Evolutionary conservation across 2,797 vertebrate species (phyloP), one percentile per base, ranked within the genome.

Genomic region (Lacerta viridis): DNA sequence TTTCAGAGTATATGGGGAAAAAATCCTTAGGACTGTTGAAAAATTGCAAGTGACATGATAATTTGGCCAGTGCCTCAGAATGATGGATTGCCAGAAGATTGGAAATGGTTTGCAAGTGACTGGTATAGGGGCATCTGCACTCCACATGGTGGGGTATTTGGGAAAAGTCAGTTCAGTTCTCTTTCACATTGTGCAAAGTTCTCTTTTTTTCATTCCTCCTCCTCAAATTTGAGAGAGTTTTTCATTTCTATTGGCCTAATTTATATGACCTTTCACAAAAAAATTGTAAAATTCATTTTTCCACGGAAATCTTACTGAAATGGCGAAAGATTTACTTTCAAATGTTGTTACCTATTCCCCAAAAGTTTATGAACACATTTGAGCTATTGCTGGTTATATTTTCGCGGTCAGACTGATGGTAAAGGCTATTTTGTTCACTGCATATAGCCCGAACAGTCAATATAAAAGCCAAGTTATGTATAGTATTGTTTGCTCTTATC

Each of bases 101-200:
- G 95, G 96, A 98, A 97, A 97, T 97, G 96, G 97, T 97, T 98
- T 98, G 96, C 98, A 98, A 97, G 97, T 99, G 96, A 97, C 97
- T 98, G 98, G 97, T 98, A 97, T 98, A 98, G 98, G 97, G 98
- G 97, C 97, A 97, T 96, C 98, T 96, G 96, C 98, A 98, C 98
- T 98, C 96, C 97, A 97, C 88, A 96, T 98, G 98, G 98, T 95
- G 97, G 99, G 99, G 98, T 99, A 98, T 98, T 98, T 99, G 98
- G 98, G 98, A 98, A 99, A 99, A 99, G 99, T 99, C 98, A 99
- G 99, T 99, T 98, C 97, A 98, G 97, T 97, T 98, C 96, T 97
- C 98, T 97, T 97, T 96, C 94, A 95, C 98, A 97, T 97, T 97
- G 98, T 98, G 98, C 98, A 99, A 98, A 99, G 98, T 97, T 97